A percentile compares a stretch with the other conserved stretches of the same genome.
These are phyloP conservation scores for Marasmarcha lunaedactyla DNA, from an alignment of 2,888 invertebrate genomes.

Conservation along the genomic window DNA sequence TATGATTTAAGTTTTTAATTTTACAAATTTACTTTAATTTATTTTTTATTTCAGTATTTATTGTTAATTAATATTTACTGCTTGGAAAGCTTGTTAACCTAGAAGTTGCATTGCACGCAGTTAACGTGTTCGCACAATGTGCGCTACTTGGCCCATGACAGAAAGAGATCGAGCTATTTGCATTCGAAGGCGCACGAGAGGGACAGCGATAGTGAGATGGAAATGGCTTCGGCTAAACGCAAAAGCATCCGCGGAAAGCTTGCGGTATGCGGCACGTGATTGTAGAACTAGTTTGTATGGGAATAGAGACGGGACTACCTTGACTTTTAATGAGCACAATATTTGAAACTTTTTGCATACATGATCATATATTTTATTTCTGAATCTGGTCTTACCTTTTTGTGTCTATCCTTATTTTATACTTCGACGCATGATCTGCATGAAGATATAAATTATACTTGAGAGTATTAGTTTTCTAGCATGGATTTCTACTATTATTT, in stretches of 20 bases:
- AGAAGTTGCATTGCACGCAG: conserved; percentile 41
- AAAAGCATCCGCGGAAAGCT: conserved; percentile 77
- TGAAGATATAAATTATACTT: too few relatives aligned
- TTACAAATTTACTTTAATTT: too few relatives aligned
- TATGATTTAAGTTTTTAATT: too few relatives aligned
- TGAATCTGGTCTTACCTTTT: too few relatives aligned
- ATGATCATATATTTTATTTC: too few relatives aligned
- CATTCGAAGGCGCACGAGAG: conserved; percentile 63
- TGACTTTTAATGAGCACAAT: neutral
- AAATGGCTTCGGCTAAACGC: conserved; percentile 62
- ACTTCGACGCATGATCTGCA: too few relatives aligned
- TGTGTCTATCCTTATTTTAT: too few relatives aligned
- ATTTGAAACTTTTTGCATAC: too few relatives aligned
- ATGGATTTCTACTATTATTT: too few relatives aligned
- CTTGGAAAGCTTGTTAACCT: conserved; percentile 24
- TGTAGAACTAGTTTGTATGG: conserved; percentile 24
- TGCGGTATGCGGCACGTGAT: conserved; percentile 73
- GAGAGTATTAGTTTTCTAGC: too few relatives aligned
- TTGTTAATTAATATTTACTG: conserved; percentile 6
- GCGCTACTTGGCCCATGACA: conserved; percentile 63
- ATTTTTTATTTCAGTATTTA: conserved; percentile 3
- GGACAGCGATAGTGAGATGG: conserved; percentile 92
- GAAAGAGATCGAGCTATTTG: conserved; percentile 66
- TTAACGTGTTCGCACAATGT: conserved; percentile 56
- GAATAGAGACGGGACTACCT: conserved; percentile 28